Evolutionary conservation across 2,797 vertebrate species (phyloP).

Genomic region (Menidia menidia): DNA sequence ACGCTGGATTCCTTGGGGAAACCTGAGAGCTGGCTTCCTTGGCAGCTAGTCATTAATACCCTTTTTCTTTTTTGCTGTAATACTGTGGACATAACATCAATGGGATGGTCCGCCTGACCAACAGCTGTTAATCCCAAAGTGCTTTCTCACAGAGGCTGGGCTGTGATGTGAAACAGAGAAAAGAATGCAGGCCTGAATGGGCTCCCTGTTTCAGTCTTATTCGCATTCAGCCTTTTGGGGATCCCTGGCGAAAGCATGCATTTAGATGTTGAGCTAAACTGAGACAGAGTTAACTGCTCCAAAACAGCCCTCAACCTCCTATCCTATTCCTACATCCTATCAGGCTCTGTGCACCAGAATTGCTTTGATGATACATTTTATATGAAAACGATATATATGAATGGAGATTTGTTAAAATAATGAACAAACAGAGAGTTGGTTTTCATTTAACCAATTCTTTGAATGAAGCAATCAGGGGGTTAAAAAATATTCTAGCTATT

Average conservation of each 20-base stretch:
- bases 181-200: conserved; percentile 70
- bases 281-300: conserved; percentile 24
- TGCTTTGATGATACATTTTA: not conserved
- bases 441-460: not conserved
- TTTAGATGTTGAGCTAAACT: conserved; percentile 31
- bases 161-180: conserved; percentile 42
- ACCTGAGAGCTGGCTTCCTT: conserved; percentile 10
- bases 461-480: not conserved
- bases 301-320: conserved; percentile 34
- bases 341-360: not conserved
- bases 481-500: too few species aligned
- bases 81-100: conserved; percentile 43
- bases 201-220: conserved; percentile 65
- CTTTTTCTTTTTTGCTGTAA: conserved; percentile 27
- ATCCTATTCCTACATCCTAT: not conserved
- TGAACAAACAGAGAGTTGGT: too few species aligned
- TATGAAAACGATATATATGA: not conserved
- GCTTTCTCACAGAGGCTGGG: conserved; percentile 35
- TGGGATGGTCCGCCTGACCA: conserved; percentile 36
- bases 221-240: conserved; percentile 51
- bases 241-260: conserved; percentile 61
- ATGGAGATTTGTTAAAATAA: not conserved
- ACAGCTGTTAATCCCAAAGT: conserved; percentile 62
- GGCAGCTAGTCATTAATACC: conserved; percentile 4
- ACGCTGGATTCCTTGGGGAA: conserved; percentile 1